Percentiles rank a stretch among this genome's conserved stretches.
These are phyloP conservation scores for Dicentrarchus labrax DNA, from an alignment of 2,113 vertebrate genomes.

Conservation along the genomic window DNA sequence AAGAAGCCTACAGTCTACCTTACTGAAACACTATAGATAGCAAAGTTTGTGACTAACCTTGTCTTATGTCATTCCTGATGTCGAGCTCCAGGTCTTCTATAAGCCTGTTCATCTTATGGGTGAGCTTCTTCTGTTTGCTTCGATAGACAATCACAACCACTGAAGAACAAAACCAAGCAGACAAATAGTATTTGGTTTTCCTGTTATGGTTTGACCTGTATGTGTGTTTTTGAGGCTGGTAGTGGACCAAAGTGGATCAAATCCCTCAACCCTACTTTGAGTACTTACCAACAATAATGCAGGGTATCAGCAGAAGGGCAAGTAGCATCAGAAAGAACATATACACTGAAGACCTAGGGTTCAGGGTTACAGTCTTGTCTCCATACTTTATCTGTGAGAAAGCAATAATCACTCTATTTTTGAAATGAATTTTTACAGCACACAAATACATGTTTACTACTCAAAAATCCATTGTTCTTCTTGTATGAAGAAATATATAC, in stretches of 20 bases:
- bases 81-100: slow-evolving; percentile 91
- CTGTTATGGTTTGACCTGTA: neutral
- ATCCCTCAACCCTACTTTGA: neutral
- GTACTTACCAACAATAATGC: slow-evolving; percentile 87
- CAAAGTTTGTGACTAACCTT: slow-evolving; percentile 82
- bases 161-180: slow-evolving; percentile 52
- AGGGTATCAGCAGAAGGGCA: slow-evolving; percentile 73
- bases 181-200: neutral
- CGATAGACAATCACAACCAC: slow-evolving; percentile 85
- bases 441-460: neutral
- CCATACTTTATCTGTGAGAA: slow-evolving; percentile 88
- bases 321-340: slow-evolving; percentile 46
- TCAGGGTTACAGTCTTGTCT: slow-evolving; percentile 46
- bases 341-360: fast-evolving
- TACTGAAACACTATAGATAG: neutral
- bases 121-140: slow-evolving; percentile 88
- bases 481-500: too few relatives aligned
- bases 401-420: neutral
- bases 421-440: neutral
- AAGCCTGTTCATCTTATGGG: slow-evolving; percentile 85
- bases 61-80: slow-evolving; percentile 93
- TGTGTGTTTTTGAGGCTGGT: neutral
- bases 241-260: neutral
- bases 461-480: too few relatives aligned
- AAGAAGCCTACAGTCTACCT: too few relatives aligned